phyloP scores from a whole-genome alignment of 1,140 invertebrate species.

The Brachionus calyciflorus region DNA sequence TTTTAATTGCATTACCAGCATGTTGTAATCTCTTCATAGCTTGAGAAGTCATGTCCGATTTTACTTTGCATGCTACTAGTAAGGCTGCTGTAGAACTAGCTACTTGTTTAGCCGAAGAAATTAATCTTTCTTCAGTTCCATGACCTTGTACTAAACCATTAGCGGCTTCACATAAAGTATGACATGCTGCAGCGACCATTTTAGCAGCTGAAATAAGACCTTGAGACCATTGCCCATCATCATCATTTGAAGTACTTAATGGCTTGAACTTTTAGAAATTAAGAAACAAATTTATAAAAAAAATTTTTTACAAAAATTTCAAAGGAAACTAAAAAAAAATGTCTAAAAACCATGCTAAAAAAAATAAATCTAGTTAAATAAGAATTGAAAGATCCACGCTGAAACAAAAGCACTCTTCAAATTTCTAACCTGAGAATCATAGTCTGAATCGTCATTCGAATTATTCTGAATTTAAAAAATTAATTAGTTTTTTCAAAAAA shows the following conservation, averaged over 20 bases:
- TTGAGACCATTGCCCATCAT: conserved; percentile 98
- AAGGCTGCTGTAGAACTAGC: conserved; percentile 93
- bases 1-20: conserved; percentile 82
- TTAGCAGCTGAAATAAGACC: conserved; percentile 83
- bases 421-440: conserved; percentile 14
- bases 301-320: background rate
- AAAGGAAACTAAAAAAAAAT: too few relatives aligned
- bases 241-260: conserved; percentile 56
- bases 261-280: conserved; percentile 28
- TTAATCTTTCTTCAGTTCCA: conserved; percentile 88
- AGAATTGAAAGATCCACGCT: background rate
- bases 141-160: conserved; percentile 92
- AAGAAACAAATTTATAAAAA: background rate
- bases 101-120: conserved; percentile 91
- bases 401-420: background rate
- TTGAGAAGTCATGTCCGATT: conserved; percentile 89
- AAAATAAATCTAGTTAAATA: background rate
- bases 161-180: conserved; percentile 92
- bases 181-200: conserved; percentile 91
- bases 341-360: conserved; percentile 30
- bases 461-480: background rate
- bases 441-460: conserved; percentile 32
- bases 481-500: conserved; percentile 39
- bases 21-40: conserved; percentile 80
- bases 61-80: conserved; percentile 94